Evolutionary conservation across 2,888 invertebrate genomes (phyloP).

Genomic region (Sphaerophoria taeniata): DNA sequence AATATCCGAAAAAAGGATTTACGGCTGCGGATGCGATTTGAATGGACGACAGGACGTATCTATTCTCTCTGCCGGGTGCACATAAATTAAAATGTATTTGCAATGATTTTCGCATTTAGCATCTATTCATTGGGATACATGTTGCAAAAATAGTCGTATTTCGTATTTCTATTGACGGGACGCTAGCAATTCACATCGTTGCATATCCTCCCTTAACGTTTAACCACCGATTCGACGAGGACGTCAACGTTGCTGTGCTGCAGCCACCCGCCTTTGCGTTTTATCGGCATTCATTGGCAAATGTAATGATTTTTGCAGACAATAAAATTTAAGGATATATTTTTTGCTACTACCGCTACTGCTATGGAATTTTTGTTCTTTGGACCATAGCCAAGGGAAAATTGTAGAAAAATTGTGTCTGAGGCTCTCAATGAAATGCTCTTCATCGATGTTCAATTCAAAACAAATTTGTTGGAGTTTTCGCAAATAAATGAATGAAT

Average conservation of each 20-base stretch:
- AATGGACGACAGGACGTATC: constrained; percentile 58
- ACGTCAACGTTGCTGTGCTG: background rate
- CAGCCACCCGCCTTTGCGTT: background rate
- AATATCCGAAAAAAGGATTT: constrained; percentile 73
- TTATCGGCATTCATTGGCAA: constrained; percentile 59
- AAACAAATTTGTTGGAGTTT: constrained; percentile 49
- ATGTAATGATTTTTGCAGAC: constrained; percentile 73
- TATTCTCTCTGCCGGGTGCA: constrained; percentile 67
- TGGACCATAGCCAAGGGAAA: constrained; percentile 58
- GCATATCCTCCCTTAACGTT: background rate
- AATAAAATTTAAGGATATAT: constrained; percentile 64
- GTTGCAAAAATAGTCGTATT: no score
- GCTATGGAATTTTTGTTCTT: constrained; percentile 57
- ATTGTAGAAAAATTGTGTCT: constrained; percentile 60
- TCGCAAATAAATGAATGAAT: background rate
- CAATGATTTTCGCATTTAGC: constrained; percentile 71
- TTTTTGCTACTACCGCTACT: constrained; percentile 23
- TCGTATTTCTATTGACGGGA: background rate
- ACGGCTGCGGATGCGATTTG: constrained; percentile 72
- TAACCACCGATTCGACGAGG: no score
- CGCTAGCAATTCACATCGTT: constrained; percentile 12
- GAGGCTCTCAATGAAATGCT: constrained; percentile 48
- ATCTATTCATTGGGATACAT: background rate
- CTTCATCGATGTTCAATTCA: constrained; percentile 66
- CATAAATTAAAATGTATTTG: constrained; percentile 72